A percentile compares a stretch with the other conserved stretches of the same genome.
phyloP scores from a whole-genome alignment of 2,113 vertebrate genomes.

The Mus musculus region DNA sequence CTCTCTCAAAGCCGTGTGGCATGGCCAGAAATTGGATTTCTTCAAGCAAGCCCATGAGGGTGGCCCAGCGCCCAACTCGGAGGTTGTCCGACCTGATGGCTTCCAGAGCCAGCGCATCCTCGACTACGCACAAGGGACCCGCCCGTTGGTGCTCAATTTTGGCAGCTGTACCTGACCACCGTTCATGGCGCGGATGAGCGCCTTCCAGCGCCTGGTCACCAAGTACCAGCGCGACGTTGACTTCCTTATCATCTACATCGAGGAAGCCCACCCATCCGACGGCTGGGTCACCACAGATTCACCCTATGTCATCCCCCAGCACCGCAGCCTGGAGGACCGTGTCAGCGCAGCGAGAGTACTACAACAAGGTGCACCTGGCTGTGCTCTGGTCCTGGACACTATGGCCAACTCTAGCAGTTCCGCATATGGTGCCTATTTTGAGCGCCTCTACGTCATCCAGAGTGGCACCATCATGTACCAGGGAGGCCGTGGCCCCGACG shows the following conservation, averaged over 20 bases:
- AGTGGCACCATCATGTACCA: slow-evolving; percentile 95
- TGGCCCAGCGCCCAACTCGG: slow-evolving; percentile 94
- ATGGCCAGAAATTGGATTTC: slow-evolving; percentile 97
- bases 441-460: slow-evolving; percentile 96
- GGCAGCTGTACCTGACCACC: slow-evolving; percentile 99
- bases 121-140: slow-evolving; percentile 92
- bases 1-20: slow-evolving; percentile 97
- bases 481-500: slow-evolving; percentile 96
- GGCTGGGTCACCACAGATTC: slow-evolving; percentile 99
- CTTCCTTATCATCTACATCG: slow-evolving; percentile 98
- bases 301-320: slow-evolving; percentile 95
- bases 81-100: slow-evolving; percentile 94
- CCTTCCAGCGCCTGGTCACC: slow-evolving; percentile 95
- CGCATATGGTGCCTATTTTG: slow-evolving; percentile 99
- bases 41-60: slow-evolving; percentile 97
- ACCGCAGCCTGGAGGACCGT: slow-evolving; percentile 97
- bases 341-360: slow-evolving; percentile 94
- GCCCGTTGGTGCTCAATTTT: slow-evolving; percentile 98
- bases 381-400: slow-evolving; percentile 95
- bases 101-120: slow-evolving; percentile 90
- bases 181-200: slow-evolving; percentile 98
- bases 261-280: slow-evolving; percentile 98
- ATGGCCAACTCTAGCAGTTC: slow-evolving; percentile 98
- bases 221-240: slow-evolving; percentile 96
- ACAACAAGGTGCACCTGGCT: slow-evolving; percentile 90